Evolutionary conservation across 2,113 vertebrate genomes (phyloP).

Genomic region (Zootoca vivipara): DNA sequence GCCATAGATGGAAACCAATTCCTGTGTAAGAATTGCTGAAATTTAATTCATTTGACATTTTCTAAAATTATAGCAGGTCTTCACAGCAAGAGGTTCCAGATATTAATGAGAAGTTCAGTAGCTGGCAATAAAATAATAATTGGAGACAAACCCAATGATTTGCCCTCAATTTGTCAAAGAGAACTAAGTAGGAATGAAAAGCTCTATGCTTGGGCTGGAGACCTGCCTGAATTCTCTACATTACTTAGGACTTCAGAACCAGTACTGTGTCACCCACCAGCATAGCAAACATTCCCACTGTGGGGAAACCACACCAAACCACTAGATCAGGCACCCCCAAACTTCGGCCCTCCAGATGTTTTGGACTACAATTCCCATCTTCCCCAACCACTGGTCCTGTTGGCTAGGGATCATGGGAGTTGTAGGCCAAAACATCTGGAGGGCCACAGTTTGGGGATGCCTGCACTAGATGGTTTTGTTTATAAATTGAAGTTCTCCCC

Average conservation of each 20-base stretch:
- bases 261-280: neutral
- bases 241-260: neutral
- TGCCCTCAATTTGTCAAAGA: conserved; percentile 44
- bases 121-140: conserved; percentile 58
- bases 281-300: neutral
- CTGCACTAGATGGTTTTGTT: too few relatives aligned
- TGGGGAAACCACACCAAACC: neutral
- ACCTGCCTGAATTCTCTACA: too few relatives aligned
- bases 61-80: conserved; percentile 56
- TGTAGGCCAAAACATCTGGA: too few relatives aligned
- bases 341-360: too few relatives aligned
- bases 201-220: neutral
- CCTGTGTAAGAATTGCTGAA: conserved; percentile 33
- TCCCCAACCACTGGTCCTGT: too few relatives aligned
- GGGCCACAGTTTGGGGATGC: too few relatives aligned
- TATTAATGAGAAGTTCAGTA: conserved; percentile 61
- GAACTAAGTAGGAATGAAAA: conserved; percentile 25
- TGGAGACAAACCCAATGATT: conserved; percentile 46
- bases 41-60: conserved; percentile 55
- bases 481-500: neutral
- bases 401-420: too few relatives aligned
- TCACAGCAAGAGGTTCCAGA: conserved; percentile 32
- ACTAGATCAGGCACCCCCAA: too few relatives aligned
- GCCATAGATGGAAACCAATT: conserved; percentile 28
- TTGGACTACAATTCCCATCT: too few relatives aligned